Percentiles rank a stretch among this genome's conserved stretches.
Conservation (phyloP, 2,113 vertebrate genomes). For the Zapus hudsonius region DNA sequence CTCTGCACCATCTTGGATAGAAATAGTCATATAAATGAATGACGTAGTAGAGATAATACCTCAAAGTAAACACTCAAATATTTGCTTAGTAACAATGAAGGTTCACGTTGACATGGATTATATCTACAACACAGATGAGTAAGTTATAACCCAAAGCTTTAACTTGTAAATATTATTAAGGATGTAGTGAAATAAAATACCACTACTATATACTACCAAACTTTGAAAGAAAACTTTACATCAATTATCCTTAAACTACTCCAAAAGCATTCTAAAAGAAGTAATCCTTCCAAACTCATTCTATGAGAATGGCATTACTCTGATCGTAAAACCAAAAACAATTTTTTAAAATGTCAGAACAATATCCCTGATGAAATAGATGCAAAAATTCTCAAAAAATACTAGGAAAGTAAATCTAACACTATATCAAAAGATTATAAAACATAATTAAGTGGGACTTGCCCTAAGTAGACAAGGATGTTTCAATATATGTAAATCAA, state of each 20-base stretch:
- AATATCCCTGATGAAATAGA: too few relatives aligned
- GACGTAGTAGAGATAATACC: background rate
- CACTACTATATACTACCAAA: background rate
- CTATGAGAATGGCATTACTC: background rate
- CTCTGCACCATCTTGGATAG: background rate
- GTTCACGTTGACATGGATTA: background rate
- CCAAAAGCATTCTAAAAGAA: background rate
- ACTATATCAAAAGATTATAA: background rate
- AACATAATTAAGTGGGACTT: background rate
- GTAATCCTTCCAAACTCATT: background rate
- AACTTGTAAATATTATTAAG: background rate
- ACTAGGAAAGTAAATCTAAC: background rate
- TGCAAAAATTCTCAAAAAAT: background rate
- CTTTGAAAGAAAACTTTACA: background rate
- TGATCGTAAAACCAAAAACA: too few relatives aligned
- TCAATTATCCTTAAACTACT: background rate
- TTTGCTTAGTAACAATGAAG: background rate
- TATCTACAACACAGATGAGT: background rate
- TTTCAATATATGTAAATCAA: background rate
- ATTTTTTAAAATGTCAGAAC: too few relatives aligned
- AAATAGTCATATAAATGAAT: background rate
- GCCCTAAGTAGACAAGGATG: background rate
- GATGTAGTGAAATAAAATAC: background rate
- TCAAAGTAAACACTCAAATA: background rate
- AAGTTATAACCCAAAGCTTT: background rate